Base-by-base conservation (phyloP, 1,140 invertebrate species). In the Aphaenogaster rudis region DNA sequence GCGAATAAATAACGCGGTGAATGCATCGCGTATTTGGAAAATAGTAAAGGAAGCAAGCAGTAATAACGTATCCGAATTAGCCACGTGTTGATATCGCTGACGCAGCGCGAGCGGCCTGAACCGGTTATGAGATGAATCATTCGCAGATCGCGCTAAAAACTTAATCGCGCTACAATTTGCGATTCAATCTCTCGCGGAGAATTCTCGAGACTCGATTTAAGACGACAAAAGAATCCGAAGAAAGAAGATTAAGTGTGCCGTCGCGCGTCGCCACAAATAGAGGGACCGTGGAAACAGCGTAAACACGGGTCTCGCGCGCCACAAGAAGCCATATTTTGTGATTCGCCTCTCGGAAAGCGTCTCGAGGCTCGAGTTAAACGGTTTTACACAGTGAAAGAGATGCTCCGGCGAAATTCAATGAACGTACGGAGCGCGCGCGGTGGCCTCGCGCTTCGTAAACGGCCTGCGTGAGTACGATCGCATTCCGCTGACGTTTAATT, bases 41-140 rank as follows among this genome's bases (percentile, higher is more conserved):
- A 50, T 54, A 17, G 4, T 4, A 15, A 33, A 69, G n/a, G 54
- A 72, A 64, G 21, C 3, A 59, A 64, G 21, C 3, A 52, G 36
- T 15, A 39, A 63, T 7, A 64, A 8, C 28, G n/a, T 11, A 66
- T 79, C 33, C 21, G 6, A n/a, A 69, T 21, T 21, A 39, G 48
- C 71, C 64, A 84, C 88, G 50, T 84, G 86, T 85, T 74, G 86
- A 85, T 85, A 74, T 54, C 63, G 42, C 11, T 85, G 76, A 76
- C 42, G 54, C 28, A 39, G 74, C 28, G 28, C 28, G 28, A 28
- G 28, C 52, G 33, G 42, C 15, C 8, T 69, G 7, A 86, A 80
- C 52, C 74, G 33, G 17, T 81, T 42, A n/a, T 52, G n/a, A 21
- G 13, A 78, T 77, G 82, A 88, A 67, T 90, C 88, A 81, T 88